Evolutionary conservation across 2,888 invertebrate species (phyloP).

Genomic region (Tuta absoluta): DNA sequence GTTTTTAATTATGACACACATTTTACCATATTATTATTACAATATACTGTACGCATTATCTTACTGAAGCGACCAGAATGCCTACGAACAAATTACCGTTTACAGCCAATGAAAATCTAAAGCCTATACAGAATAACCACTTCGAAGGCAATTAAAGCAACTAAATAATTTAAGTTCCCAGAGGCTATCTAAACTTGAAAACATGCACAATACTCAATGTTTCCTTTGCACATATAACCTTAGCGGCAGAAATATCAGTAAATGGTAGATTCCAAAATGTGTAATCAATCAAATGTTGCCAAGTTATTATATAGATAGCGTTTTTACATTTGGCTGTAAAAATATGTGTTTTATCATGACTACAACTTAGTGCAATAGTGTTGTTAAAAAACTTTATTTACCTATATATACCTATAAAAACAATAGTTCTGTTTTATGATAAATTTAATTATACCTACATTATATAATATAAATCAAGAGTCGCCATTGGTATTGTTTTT

Average conservation of each 20-base stretch:
- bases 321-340: conserved; percentile 7
- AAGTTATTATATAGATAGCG: not conserved
- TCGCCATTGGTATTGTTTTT: not conserved
- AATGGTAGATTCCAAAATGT: not conserved
- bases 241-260: not conserved
- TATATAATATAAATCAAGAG: not conserved
- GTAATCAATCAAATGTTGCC: conserved; percentile 3
- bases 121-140: conserved; percentile 47
- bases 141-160: conserved; percentile 40
- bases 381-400: not conserved
- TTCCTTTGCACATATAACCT: not conserved
- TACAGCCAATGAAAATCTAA: conserved; percentile 52
- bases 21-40: not conserved
- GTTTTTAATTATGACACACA: not conserved
- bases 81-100: conserved; percentile 28
- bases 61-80: conserved; percentile 3
- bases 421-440: not conserved
- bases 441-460: no score
- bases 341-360: not conserved
- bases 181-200: conserved; percentile 39
- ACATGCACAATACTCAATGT: conserved; percentile 38
- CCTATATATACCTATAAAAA: not conserved
- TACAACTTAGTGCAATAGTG: not conserved
- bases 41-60: not conserved
- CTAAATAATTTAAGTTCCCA: conserved; percentile 35